A percentile compares a stretch with the other conserved stretches of the same genome.
Evolutionary conservation across 1,140 invertebrate species (phyloP).

Genomic region (Hylyphantes graminicola): DNA sequence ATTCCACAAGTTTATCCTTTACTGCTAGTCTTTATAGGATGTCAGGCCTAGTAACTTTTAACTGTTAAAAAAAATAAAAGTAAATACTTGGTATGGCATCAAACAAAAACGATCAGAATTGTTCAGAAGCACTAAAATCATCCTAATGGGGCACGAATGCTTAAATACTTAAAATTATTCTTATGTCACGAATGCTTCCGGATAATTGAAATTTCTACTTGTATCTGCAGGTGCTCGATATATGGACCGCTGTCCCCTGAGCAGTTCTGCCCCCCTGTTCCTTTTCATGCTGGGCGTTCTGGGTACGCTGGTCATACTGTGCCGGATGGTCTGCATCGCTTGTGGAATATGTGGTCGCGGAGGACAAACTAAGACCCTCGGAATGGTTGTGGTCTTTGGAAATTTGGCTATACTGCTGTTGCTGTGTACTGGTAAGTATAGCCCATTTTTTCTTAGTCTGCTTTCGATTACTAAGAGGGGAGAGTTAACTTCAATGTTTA

Average conservation of each 20-base stretch:
- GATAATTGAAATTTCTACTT: background rate
- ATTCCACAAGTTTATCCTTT: no score
- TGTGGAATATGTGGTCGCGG: background rate
- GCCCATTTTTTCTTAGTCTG: no score
- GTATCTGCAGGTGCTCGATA: background rate
- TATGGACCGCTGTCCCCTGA: background rate
- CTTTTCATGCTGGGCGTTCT: slow-evolving; percentile 4
- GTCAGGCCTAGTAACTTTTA: background rate
- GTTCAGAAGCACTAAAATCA: background rate
- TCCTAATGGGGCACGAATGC: background rate
- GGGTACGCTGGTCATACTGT: slow-evolving; percentile 3
- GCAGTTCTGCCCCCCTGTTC: background rate
- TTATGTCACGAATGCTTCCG: background rate
- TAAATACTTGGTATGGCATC: background rate
- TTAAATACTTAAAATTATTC: background rate
- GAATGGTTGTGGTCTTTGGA: background rate
- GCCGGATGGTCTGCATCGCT: background rate
- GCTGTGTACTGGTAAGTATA: background rate
- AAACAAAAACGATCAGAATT: background rate
- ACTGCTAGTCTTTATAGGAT: no score
- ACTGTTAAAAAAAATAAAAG: background rate
- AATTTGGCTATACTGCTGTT: background rate
- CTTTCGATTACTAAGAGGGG: no score
- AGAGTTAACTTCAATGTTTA: no score
- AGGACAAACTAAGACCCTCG: background rate